These are phyloP conservation scores for Eupithecia vulgata DNA, from an alignment of 2,888 invertebrate genomes.

Conservation along the genomic window DNA sequence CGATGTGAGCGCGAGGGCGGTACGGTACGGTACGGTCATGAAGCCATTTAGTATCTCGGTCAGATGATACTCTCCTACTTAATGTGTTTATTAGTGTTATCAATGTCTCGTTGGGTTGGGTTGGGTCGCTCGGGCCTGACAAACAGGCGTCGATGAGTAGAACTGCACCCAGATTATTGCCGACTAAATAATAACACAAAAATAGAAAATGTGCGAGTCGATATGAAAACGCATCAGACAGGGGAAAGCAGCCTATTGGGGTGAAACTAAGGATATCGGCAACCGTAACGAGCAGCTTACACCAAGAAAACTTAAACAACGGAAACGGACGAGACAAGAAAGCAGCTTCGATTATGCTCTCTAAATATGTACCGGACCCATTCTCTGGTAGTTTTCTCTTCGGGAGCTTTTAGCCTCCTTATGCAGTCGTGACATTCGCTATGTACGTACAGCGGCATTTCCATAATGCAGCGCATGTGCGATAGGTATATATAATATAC, in stretches of 20 bases:
- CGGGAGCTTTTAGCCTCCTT: conserved; percentile 33
- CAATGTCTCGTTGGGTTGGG: conserved; percentile 5
- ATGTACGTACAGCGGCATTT: conserved; percentile 28
- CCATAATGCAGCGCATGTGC: not conserved
- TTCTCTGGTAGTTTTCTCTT: conserved; percentile 11
- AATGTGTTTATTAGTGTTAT: conserved; percentile 3
- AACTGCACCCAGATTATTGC: not conserved
- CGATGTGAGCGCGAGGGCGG: not conserved
- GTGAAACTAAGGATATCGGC: conserved; percentile 43
- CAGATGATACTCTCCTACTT: conserved; percentile 1
- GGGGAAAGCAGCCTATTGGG: conserved; percentile 29
- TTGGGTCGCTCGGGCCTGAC: not conserved
- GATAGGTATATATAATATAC: not conserved
- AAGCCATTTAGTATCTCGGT: conserved; percentile 21
- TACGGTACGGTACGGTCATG: too few species aligned
- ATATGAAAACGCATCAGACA: conserved; percentile 11
- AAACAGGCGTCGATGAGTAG: not conserved
- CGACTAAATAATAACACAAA: not conserved
- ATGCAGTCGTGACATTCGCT: conserved; percentile 52
- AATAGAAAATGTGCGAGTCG: not conserved
- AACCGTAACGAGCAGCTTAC: conserved; percentile 32
- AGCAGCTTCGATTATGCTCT: conserved; percentile 18
- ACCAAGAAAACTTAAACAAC: not conserved
- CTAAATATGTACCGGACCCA: conserved; percentile 15
- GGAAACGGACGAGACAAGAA: conserved; percentile 26